phyloP scores from a whole-genome alignment of 2,113 vertebrate species.

The Athene noctua region DNA sequence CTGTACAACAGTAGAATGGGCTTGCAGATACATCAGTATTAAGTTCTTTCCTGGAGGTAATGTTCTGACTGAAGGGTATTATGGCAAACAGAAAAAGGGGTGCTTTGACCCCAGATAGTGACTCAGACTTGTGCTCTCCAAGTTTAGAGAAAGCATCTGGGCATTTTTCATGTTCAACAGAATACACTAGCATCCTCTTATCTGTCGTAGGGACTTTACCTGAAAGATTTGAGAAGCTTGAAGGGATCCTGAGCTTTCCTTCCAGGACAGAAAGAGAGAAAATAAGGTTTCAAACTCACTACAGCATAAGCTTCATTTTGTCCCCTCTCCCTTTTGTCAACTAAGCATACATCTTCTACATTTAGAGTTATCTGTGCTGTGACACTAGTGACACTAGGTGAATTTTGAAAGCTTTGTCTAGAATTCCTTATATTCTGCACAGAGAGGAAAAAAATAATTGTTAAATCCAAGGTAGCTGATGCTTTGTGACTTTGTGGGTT shows the following conservation, averaged over 20 bases:
- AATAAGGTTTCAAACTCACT: not conserved
- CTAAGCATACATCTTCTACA: not conserved
- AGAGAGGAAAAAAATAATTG: not conserved
- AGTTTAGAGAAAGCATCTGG: not conserved
- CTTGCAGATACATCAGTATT: not conserved
- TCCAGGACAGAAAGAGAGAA: not conserved
- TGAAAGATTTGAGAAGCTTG: not conserved
- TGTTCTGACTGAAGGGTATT: not conserved
- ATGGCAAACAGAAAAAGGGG: not conserved
- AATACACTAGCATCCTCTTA: not conserved
- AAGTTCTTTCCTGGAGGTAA: not conserved
- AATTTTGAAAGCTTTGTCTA: not conserved
- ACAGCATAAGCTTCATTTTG: not conserved
- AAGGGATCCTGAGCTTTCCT: not conserved
- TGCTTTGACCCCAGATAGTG: not conserved
- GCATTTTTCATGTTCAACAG: not conserved
- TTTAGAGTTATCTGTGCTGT: not conserved
- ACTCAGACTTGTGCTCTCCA: not conserved
- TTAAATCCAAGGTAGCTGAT: not conserved
- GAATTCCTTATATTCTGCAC: not conserved
- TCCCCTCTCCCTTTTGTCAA: not conserved
- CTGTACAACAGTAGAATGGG: not conserved
- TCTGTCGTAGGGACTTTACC: not conserved
- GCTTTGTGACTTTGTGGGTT: not conserved
- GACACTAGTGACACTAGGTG: not conserved